phyloP scores from a whole-genome alignment of 2,113 vertebrate genomes.

The Chaenocephalus aceratus region DNA sequence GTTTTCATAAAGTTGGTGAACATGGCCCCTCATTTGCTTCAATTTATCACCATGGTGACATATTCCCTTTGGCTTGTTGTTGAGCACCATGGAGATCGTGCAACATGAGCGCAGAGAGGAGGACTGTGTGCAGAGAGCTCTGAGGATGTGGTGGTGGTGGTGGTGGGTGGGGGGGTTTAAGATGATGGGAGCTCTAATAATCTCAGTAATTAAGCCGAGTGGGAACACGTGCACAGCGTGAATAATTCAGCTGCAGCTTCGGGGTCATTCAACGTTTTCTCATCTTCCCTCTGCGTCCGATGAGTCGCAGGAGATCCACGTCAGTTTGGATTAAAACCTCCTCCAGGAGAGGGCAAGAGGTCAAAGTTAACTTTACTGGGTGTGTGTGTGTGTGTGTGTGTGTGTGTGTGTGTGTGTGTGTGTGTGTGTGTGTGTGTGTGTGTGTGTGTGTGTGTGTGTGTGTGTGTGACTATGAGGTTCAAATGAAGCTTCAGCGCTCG shows the following conservation, averaged over 20 bases:
- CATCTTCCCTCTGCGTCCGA: conserved; percentile 12
- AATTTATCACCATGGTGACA: no score
- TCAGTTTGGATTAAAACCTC: conserved; percentile 14
- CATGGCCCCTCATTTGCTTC: no score
- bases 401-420: no score
- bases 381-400: no score
- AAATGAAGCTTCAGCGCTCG: no score
- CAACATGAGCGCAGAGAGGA: neutral
- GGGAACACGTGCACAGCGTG: conserved; percentile 58
- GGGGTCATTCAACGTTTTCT: conserved; percentile 38
- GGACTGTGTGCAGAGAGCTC: conserved; percentile 20
- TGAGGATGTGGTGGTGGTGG: conserved; percentile 2
- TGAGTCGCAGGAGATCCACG: conserved; percentile 53
- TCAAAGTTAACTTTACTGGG: no score
- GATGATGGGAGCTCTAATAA: conserved; percentile 52
- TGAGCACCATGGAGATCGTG: neutral
- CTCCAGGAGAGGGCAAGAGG: no score
- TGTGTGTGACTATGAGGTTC: no score
- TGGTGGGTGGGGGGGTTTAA: conserved; percentile 14
- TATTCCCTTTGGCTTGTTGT: no score
- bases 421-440: no score
- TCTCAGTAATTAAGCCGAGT: conserved; percentile 69
- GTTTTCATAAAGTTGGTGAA: no score
- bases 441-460: no score
- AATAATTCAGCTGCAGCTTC: conserved; percentile 70